Percentiles rank a stretch among this genome's conserved stretches.
These are phyloP conservation scores for human (Homo sapiens) DNA, from an alignment of 2,113 vertebrate genomes.

Conservation along the genomic window DNA sequence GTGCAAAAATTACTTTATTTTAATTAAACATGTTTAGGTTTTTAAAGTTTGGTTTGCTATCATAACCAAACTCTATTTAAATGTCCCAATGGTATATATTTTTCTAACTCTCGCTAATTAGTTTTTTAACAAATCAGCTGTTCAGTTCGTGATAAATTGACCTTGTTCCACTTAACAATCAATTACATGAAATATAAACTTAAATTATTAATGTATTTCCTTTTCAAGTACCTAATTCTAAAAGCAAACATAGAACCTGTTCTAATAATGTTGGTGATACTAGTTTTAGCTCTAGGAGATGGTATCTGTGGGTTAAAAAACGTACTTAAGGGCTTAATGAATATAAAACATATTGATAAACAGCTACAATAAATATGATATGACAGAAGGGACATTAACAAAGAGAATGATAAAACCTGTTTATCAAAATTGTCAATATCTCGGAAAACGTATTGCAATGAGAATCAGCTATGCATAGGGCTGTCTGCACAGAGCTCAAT, in stretches of 20 bases:
- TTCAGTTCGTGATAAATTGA: conserved; percentile 4
- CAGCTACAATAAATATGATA: background rate
- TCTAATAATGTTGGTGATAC: background rate
- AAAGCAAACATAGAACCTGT: background rate
- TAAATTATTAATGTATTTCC: background rate
- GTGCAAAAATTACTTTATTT: conserved; percentile 83
- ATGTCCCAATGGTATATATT: conserved; percentile 50
- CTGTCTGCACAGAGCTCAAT: background rate
- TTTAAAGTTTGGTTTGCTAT: conserved; percentile 76
- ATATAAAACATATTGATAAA: background rate
- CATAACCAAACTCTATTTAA: conserved; percentile 73
- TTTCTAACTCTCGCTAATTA: conserved; percentile 51
- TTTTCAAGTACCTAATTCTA: background rate
- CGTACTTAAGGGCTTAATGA: background rate
- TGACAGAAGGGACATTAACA: background rate
- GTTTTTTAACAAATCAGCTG: conserved; percentile 47
- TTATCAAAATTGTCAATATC: background rate
- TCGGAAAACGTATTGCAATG: background rate
- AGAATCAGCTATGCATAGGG: background rate
- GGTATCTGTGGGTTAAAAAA: background rate
- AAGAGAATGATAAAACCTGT: background rate
- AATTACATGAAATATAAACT: conserved; percentile 38
- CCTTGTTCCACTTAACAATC: conserved; percentile 58
- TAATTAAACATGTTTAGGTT: conserved; percentile 85
- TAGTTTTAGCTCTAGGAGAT: background rate